phyloP scores from a whole-genome alignment of 2,797 vertebrate genomes.

The Cossypha heuglini region DNA sequence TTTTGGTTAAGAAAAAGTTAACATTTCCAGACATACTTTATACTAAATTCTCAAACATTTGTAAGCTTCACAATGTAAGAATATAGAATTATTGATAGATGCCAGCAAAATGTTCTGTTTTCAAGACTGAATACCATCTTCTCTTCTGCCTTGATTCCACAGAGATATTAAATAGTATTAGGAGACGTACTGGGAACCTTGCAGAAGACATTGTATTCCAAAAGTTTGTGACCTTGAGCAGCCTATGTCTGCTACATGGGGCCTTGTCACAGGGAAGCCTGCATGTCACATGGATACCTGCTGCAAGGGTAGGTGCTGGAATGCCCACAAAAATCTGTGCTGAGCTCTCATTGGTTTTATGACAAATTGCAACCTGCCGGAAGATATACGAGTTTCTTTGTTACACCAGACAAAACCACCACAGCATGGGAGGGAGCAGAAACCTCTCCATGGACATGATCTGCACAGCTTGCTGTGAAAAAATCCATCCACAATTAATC shows the following conservation, averaged over 20 bases:
- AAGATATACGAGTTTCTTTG: background rate
- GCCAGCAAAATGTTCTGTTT: background rate
- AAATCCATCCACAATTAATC: background rate
- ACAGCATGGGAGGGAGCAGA: background rate
- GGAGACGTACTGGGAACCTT: background rate
- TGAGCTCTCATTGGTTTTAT: background rate
- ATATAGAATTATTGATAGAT: background rate
- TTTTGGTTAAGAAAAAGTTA: background rate
- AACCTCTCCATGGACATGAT: background rate
- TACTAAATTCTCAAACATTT: background rate
- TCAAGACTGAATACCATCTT: background rate
- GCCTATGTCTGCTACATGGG: fast-evolving
- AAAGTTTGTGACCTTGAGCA: background rate
- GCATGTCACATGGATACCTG: background rate
- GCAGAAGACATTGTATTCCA: background rate
- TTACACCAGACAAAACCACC: background rate
- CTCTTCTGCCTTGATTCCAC: background rate
- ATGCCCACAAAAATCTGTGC: background rate
- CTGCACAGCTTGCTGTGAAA: background rate
- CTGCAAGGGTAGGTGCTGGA: background rate
- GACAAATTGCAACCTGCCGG: background rate
- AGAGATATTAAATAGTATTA: background rate
- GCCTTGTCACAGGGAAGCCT: background rate
- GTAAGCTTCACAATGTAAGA: background rate
- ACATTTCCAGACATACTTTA: background rate